Percentiles rank a stretch among this genome's conserved stretches.
Conservation (phyloP, 2,888 invertebrate genomes). For the Calliopum simillimum region DNA sequence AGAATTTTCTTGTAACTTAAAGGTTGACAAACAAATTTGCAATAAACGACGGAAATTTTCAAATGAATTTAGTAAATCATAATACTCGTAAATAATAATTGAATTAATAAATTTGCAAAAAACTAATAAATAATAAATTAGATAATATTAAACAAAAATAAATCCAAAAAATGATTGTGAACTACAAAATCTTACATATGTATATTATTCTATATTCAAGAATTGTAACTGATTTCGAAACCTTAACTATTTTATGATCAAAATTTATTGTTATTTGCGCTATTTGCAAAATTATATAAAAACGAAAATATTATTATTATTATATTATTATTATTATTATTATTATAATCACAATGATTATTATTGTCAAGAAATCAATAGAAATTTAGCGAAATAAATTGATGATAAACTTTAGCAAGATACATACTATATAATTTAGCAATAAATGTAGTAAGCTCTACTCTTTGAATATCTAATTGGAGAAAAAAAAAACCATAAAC, state of each 20-base stretch:
- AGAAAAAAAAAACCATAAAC: no score
- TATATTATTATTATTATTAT: not conserved
- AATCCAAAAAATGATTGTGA: not conserved
- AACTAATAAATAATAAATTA: conserved; percentile 26
- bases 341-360: no score
- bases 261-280: conserved; percentile 40
- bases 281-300: conserved; percentile 35
- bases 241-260: conserved; percentile 20
- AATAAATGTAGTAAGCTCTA: no score
- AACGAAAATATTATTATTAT: conserved; percentile 11
- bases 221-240: conserved; percentile 23
- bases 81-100: conserved; percentile 15
- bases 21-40: conserved; percentile 30
- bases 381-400: no score
- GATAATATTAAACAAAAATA: conserved; percentile 6
- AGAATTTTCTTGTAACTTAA: conserved; percentile 8
- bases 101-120: conserved; percentile 17
- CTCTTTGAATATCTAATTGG: no score
- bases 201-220: conserved; percentile 12
- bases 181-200: not conserved
- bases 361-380: no score
- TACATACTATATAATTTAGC: no score
- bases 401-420: no score
- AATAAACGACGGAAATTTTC: conserved; percentile 13
- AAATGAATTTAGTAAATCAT: conserved; percentile 26